Percentiles rank a stretch among this genome's conserved stretches.
Conservation (phyloP, 2,888 invertebrate species). For the Rhogogaster chlorosoma region DNA sequence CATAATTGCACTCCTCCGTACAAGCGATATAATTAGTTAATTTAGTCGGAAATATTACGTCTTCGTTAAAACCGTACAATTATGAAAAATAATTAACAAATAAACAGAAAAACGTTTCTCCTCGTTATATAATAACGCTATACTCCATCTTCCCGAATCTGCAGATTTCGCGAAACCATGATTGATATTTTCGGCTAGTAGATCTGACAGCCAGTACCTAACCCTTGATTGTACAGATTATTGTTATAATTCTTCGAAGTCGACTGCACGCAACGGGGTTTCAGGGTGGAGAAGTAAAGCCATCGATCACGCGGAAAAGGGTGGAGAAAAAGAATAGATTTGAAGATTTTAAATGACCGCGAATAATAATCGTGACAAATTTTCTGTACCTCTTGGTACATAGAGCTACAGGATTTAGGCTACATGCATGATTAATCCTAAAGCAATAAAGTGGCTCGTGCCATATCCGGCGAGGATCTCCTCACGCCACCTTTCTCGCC, state of each 20-base stretch:
- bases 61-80: too few relatives aligned
- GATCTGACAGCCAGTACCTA: not conserved
- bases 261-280: not conserved
- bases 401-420: not conserved
- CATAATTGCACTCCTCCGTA: not conserved
- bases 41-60: not conserved
- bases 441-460: slow-evolving; percentile 12
- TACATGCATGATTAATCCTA: not conserved
- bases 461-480: not conserved
- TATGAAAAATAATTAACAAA: not conserved
- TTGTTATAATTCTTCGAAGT: slow-evolving; percentile 1
- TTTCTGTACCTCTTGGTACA: not conserved
- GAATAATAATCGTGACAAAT: slow-evolving; percentile 10
- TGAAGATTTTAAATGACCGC: not conserved
- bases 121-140: not conserved
- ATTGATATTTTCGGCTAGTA: not conserved
- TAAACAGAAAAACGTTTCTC: not conserved
- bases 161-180: not conserved
- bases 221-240: slow-evolving; percentile 15
- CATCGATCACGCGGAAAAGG: not conserved
- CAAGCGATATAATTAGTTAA: not conserved
- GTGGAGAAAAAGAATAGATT: not conserved
- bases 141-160: not conserved
- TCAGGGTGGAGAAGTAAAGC: not conserved
- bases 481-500: not conserved